A percentile compares a stretch with the other conserved stretches of the same genome.
These are phyloP conservation scores for Sorex fumeus DNA, from an alignment of 2,113 vertebrate genomes.

Conservation along the genomic window DNA sequence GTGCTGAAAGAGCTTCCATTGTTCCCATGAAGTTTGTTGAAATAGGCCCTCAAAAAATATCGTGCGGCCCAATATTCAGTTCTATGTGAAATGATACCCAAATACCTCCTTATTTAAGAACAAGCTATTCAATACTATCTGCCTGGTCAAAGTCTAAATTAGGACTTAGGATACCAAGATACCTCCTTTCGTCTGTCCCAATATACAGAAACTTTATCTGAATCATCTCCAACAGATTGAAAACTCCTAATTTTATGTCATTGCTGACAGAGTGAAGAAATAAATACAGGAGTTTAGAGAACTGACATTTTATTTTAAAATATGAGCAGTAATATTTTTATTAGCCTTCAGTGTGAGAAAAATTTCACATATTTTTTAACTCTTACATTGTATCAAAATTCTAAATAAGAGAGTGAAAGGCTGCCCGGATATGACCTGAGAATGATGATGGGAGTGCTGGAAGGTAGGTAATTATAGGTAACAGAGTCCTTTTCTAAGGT, in stretches of 20 bases:
- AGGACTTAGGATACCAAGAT: slow-evolving; percentile 36
- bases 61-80: background rate
- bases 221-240: slow-evolving; percentile 62
- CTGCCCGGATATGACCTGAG: background rate
- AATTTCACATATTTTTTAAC: slow-evolving; percentile 46
- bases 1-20: too few relatives aligned
- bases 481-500: slow-evolving; percentile 3
- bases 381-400: slow-evolving; percentile 19
- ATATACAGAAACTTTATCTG: slow-evolving; percentile 50
- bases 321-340: slow-evolving; percentile 19
- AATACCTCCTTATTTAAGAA: slow-evolving; percentile 20
- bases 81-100: background rate
- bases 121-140: slow-evolving; percentile 16
- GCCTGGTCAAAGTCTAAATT: slow-evolving; percentile 30
- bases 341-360: background rate
- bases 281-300: slow-evolving; percentile 50
- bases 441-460: slow-evolving; percentile 9
- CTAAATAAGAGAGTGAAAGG: slow-evolving; percentile 42
- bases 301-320: slow-evolving; percentile 57
- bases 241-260: slow-evolving; percentile 62
- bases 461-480: slow-evolving; percentile 2
- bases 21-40: slow-evolving; percentile 1
- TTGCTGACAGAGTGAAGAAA: background rate
- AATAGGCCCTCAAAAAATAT: background rate
- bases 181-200: background rate